Base-by-base conservation (phyloP, 2,113 vertebrate genomes). In the Megatriorchis doriae region DNA sequence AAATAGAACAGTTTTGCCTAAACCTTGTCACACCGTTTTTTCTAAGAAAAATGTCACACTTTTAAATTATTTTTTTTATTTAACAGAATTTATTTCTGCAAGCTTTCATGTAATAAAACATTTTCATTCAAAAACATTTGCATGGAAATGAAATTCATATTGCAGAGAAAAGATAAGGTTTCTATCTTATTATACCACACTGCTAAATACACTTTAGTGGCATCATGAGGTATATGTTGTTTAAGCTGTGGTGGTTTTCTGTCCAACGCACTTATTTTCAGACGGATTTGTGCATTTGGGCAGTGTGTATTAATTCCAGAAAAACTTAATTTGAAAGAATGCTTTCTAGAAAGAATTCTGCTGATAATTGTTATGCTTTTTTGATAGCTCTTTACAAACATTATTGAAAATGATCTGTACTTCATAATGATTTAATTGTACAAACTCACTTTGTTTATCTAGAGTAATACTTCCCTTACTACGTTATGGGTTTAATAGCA, bases 21-120 rank as follows among this genome's bases (percentile, higher is more conserved):
- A 65, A 52, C 75, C 43, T 79, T 93, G 53, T 94, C 83, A 68
- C 32, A 88, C 73, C 56, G 36, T 91, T 95, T 97, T 97, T 96
- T 96, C 96, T 94, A 58, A 91, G 95, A 94, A 95, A 97, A 95
- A 82, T 89, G 36, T n/a, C 36, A 48, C 45, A 13, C 45, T 90
- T 79, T 26, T 11, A 34, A 18, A 9, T n/a, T 34, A 40, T 23
- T 50, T 82, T 82, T 77, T 85, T 88, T 94, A 50, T 95, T 86
- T 93, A 74, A 74, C 93, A 93, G 90, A 96, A 77, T 40, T 91
- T 93, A 77, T 88, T 91, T 86, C 92, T 86, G 48, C 65, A 70
- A 17, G 20, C 56, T 86, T 92, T 77, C 73, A 26, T 48, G 38
- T 84, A 59, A 62, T 67, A 70, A 66, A 91, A 38, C 31, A 10